A percentile compares a stretch with the other conserved stretches of the same genome.
These are phyloP conservation scores for Archilochus colubris DNA, from an alignment of 2,113 vertebrate species.

Conservation along the genomic window DNA sequence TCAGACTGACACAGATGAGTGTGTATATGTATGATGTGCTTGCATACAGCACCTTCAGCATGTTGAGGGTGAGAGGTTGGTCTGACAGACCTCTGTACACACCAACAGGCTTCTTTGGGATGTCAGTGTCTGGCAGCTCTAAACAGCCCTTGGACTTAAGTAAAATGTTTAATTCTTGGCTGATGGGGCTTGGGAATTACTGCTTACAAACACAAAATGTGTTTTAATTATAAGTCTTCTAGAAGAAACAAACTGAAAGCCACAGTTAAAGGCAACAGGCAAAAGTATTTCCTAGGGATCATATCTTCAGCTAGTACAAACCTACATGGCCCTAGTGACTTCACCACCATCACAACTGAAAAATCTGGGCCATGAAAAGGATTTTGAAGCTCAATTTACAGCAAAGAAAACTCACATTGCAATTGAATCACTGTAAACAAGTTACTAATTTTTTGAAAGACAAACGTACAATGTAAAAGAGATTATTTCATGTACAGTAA, in stretches of 20 bases:
- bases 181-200: not conserved
- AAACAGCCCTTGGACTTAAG: not conserved
- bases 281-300: not conserved
- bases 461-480: not conserved
- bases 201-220: not conserved
- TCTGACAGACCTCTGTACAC: not conserved
- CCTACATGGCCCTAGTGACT: not conserved
- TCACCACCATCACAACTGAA: not conserved
- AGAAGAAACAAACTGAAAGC: not conserved
- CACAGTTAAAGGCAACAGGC: not conserved
- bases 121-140: not conserved
- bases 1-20: not conserved
- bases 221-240: not conserved
- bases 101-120: not conserved
- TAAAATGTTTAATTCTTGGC: not conserved
- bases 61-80: not conserved
- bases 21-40: too few species aligned
- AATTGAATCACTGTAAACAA: slow-evolving; percentile 14
- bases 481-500: not conserved
- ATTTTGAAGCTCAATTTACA: not conserved
- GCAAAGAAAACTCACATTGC: not conserved
- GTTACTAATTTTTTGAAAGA: slow-evolving; percentile 11
- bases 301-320: not conserved
- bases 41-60: not conserved
- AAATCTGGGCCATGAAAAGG: not conserved